Evolutionary conservation across 2,888 invertebrate species (phyloP).

Genomic region (Apocheima hispidaria): DNA sequence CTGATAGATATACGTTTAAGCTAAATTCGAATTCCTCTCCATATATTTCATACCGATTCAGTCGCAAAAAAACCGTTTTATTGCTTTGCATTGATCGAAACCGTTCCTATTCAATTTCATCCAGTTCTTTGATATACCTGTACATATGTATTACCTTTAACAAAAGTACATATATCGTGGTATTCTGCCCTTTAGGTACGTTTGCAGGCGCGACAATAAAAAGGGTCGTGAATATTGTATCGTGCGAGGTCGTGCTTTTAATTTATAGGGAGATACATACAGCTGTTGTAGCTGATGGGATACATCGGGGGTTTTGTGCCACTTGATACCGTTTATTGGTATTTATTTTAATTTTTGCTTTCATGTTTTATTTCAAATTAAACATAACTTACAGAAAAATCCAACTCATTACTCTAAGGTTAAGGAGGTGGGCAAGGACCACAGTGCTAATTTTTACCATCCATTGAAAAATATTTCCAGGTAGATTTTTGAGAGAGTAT

Average conservation of each 20-base stretch:
- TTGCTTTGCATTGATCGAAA: slow-evolving; percentile 19
- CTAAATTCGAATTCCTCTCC: background rate
- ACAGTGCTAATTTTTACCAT: too few species aligned
- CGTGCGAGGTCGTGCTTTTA: slow-evolving; percentile 40
- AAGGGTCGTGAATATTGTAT: slow-evolving; percentile 44
- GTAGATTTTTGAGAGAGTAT: too few species aligned
- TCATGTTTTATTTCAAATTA: too few species aligned
- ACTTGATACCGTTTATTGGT: slow-evolving; percentile 1
- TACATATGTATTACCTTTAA: background rate
- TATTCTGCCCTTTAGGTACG: slow-evolving; percentile 31
- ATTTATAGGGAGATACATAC: slow-evolving; percentile 37
- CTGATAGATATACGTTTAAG: too few species aligned
- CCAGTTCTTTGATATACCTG: slow-evolving; percentile 28
- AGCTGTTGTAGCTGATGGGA: slow-evolving; percentile 22
- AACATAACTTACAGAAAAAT: too few species aligned
- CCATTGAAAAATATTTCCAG: too few species aligned
- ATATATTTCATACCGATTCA: slow-evolving; percentile 4
- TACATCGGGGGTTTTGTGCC: slow-evolving; percentile 14
- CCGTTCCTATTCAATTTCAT: slow-evolving; percentile 41
- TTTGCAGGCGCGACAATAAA: slow-evolving; percentile 42
- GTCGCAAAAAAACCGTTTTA: slow-evolving; percentile 11
- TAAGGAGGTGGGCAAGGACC: too few species aligned
- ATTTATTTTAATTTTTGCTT: too few species aligned
- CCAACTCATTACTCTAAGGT: too few species aligned
- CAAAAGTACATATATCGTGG: slow-evolving; percentile 16